These are phyloP conservation scores for Corythaeola cristata DNA, from an alignment of 2,113 vertebrate species.

Conservation along the genomic window DNA sequence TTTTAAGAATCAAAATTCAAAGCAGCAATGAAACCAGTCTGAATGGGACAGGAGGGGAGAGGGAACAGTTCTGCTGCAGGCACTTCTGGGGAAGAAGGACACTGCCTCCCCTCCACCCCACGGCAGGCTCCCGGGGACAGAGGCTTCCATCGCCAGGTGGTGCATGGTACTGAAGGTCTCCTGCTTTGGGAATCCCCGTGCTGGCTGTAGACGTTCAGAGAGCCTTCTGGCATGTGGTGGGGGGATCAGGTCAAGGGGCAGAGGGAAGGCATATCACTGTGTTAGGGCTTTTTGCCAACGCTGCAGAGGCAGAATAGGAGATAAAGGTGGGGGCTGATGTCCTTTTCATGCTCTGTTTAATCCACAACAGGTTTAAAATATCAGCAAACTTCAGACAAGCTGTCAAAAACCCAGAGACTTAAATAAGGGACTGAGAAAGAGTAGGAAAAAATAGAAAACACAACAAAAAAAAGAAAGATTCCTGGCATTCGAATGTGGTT, in stretches of 20 bases:
- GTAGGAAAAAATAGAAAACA: neutral
- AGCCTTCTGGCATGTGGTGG: fast-evolving
- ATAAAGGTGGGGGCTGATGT: neutral
- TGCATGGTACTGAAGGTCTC: no score
- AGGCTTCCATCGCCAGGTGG: fast-evolving
- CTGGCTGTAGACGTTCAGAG: neutral
- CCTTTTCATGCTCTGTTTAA: neutral
- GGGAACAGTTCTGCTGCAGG: neutral
- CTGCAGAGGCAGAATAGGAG: neutral
- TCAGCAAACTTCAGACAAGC: neutral
- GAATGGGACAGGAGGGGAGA: neutral
- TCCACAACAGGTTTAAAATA: neutral
- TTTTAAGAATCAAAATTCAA: neutral
- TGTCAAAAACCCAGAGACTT: neutral
- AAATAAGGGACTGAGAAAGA: neutral
- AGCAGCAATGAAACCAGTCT: neutral
- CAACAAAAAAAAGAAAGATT: neutral
- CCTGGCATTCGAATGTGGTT: neutral
- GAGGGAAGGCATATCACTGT: neutral
- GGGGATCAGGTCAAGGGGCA: neutral
- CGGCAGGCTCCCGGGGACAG: fast-evolving
- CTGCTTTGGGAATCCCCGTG: fast-evolving
- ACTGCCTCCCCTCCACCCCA: fast-evolving
- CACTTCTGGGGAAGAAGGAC: neutral
- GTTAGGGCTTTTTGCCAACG: neutral